Base-by-base conservation (phyloP, 2,888 invertebrate genomes). In the Hirtodrosophila alboralis region DNA sequence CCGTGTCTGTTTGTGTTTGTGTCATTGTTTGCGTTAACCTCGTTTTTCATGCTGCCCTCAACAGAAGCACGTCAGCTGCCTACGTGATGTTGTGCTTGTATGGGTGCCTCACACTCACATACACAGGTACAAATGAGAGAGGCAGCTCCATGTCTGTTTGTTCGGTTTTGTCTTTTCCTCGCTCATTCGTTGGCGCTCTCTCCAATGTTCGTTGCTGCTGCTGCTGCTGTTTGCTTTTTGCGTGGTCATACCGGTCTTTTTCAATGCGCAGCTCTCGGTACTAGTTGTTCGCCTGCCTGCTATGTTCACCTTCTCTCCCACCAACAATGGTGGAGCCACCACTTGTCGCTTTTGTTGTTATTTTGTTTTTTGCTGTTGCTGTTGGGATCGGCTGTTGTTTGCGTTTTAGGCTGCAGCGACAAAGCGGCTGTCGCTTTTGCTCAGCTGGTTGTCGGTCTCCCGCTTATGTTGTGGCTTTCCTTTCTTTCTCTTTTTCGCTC, bases 201-300 rank as follows among this genome's bases (percentile, higher is more conserved):
- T 66, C 18, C 5, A 16, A 1, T 16, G 13, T 23, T 57, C 36
- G 48, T 45, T 60, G 52, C 28, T 48, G 30, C 28, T 38, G 34
- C 12, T 52, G 28, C 31, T 44, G 31, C 52, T 18, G 18, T 18
- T 18, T 18, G 18, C 59, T 47, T 62, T 72, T 79, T 84, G 85
- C 79, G 85, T 85, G 85, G 76, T 70, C 59, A 75, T 86, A 87
- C 87, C 87, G 87, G 87, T 87, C 74, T 87, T 83, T 77, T 83
- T 60, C 41, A 60, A 58, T 43, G 48, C 45, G 40, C 64, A 60
- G 10, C 54, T 56, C 52, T 57, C 48, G 31, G 16, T 33, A n/a
- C 27, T 16, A 18, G 4, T 31, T 16, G 13, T 43, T 13, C 14
- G 33, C 3, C n/a, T n/a, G n/a, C n/a, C n/a, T 30, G 26, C 4